Evolutionary conservation across 2,113 vertebrate species (phyloP).

Genomic region (Taurulus bubalis): DNA sequence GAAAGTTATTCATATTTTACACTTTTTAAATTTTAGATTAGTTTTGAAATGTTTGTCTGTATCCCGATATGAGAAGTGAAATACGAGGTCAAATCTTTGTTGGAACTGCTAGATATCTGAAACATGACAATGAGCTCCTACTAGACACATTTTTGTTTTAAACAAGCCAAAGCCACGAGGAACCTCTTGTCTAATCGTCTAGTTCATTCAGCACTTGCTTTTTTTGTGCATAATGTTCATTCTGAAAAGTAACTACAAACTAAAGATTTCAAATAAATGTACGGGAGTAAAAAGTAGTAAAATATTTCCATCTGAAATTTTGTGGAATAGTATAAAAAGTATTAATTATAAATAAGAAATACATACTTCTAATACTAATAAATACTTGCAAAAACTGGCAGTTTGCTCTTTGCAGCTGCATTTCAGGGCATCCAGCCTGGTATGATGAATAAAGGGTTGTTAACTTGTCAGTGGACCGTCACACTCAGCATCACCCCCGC

Average conservation of each 20-base stretch:
- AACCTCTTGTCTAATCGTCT: not conserved
- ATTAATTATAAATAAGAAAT: not conserved
- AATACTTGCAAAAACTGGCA: too few species aligned
- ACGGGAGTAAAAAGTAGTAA: not conserved
- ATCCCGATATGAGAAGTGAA: not conserved
- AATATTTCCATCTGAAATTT: not conserved
- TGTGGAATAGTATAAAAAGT: not conserved
- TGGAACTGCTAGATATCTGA: not conserved
- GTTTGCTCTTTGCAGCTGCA: slow-evolving; percentile 50
- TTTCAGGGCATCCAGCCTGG: slow-evolving; percentile 50
- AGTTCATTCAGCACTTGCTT: not conserved
- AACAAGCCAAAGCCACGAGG: not conserved
- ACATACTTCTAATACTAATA: too few species aligned
- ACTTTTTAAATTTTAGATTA: not conserved
- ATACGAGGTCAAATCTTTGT: not conserved
- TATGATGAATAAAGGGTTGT: slow-evolving; percentile 75
- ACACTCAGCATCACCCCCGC: slow-evolving; percentile 57
- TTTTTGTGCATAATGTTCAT: not conserved
- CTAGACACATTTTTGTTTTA: not conserved
- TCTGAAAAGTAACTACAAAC: not conserved
- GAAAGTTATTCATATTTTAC: not conserved
- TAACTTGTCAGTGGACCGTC: slow-evolving; percentile 79
- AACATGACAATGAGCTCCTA: not conserved
- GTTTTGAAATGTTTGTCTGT: not conserved
- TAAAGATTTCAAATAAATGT: not conserved